A percentile compares a stretch with the other conserved stretches of the same genome.
phyloP scores from a whole-genome alignment of 2,888 invertebrate species.

The Eupeodes luniger region DNA sequence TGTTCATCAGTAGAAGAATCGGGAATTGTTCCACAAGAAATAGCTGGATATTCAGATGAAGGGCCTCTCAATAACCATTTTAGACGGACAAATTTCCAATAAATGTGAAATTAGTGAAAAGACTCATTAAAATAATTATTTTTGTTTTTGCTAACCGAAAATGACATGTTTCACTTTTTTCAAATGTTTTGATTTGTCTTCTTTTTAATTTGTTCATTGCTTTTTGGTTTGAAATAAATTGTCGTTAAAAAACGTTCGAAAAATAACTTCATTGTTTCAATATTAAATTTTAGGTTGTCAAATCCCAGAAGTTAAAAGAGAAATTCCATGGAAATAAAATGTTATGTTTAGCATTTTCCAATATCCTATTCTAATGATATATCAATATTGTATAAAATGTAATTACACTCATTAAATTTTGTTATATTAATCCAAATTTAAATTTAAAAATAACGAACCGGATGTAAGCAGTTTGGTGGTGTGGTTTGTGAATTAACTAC shows the following conservation, averaged over 20 bases:
- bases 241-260: background rate
- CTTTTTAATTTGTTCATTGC: too few species aligned
- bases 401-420: too few species aligned
- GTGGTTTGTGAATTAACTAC: background rate
- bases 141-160: background rate
- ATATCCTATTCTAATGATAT: too few species aligned
- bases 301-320: too few species aligned
- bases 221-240: background rate
- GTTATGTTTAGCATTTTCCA: too few species aligned
- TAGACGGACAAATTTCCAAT: conserved; percentile 88
- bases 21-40: conserved; percentile 94
- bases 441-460: background rate
- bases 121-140: background rate
- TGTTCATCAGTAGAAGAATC: conserved; percentile 95
- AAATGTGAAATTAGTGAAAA: conserved; percentile 64
- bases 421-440: background rate
- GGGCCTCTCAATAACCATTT: conserved; percentile 92
- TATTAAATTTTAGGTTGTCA: background rate
- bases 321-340: too few species aligned
- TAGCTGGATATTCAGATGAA: conserved; percentile 93
- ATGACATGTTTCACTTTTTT: background rate
- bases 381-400: too few species aligned
- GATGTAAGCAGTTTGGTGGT: background rate
- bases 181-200: too few species aligned
- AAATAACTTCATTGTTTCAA: background rate